Evolutionary conservation across 2,888 invertebrate genomes (phyloP), one percentile per base, ranked within the genome.

Genomic region (Xiphydria camelus): DNA sequence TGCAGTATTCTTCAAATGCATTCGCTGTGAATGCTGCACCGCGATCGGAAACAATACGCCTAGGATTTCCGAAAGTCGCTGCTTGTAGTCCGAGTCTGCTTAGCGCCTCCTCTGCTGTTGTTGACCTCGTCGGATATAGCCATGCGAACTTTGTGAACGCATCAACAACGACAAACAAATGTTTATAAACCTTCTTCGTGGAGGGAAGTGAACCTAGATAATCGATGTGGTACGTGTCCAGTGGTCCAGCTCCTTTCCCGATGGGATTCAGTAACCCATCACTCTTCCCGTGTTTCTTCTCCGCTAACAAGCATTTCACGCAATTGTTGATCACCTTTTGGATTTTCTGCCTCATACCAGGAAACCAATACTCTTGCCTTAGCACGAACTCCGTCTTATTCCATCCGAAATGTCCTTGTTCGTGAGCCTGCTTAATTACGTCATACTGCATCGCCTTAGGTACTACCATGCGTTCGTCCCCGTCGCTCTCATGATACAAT

Each of bases 221-320:
- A 22, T 49, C 49, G 5, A 51, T 22, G 20, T 47, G 49, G 32
- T 35, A 53, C 2, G 45, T 51, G 14, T 48, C 41, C 4, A 55
- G 20, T 2, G 50, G 46, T 2, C 19, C 7, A n/a, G 38, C 40
- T 9, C 43, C 45, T 19, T 50, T 55, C 1, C 37, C 34, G 2
- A 50, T 45, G 3, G 47, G 21, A 39, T 45, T 17, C 9, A 53
- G 34, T 1, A 47, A 41, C 6, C 23, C 23, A 7, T 23, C 23
- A 23, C 7, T 2, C 10, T 34, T 33, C n/a, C 15, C 33, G 12
- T 15, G 10, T 15, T 15, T 12, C 12, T 15, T 33, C 15, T 33
- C 1, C n/a, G 4, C 15, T 15, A 3, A 15, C 10, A 4, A 15
- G 15, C 5, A 33, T 10, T 33, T 9, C n/a, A 32, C 33, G 14